Conservation (phyloP, 2,797 vertebrate species). For the Hapalemur alaotrensis region DNA sequence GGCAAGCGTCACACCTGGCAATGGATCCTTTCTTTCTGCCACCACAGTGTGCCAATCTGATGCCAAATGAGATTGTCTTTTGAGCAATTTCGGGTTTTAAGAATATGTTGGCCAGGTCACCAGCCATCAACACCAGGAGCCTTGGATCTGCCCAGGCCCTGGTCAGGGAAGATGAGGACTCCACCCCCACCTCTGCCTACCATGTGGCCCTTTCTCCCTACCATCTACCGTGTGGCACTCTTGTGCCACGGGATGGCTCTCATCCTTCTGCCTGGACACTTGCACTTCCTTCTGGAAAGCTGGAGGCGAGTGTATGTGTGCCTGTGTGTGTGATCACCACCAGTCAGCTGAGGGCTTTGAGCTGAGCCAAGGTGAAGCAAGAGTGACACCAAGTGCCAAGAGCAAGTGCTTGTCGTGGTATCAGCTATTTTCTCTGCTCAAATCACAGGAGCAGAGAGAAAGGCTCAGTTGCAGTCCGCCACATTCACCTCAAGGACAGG, state of each 20-base stretch:
- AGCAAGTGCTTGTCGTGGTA: not conserved
- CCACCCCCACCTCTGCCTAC: too few species aligned
- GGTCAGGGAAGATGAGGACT: not conserved
- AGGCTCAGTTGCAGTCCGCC: accelerated
- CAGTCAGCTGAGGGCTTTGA: not conserved
- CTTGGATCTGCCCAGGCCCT: not conserved
- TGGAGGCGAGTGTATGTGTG: not conserved
- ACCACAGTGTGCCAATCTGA: not conserved
- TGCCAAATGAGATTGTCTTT: not conserved
- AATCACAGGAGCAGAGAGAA: not conserved
- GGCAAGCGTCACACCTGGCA: not conserved
- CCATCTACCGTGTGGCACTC: accelerated
- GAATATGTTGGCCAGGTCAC: not conserved
- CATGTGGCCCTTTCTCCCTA: not conserved
- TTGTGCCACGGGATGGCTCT: not conserved
- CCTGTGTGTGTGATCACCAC: accelerated
- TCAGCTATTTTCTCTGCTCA: not conserved
- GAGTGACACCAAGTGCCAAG: not conserved
- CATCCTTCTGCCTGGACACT: not conserved
- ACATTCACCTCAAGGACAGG: not conserved
- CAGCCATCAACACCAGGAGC: not conserved
- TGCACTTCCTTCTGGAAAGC: not conserved
- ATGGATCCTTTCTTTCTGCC: not conserved
- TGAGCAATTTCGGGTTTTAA: not conserved
- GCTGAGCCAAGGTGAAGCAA: not conserved